phyloP scores from a whole-genome alignment of 2,797 vertebrate species.

The Denticeps clupeoides region DNA sequence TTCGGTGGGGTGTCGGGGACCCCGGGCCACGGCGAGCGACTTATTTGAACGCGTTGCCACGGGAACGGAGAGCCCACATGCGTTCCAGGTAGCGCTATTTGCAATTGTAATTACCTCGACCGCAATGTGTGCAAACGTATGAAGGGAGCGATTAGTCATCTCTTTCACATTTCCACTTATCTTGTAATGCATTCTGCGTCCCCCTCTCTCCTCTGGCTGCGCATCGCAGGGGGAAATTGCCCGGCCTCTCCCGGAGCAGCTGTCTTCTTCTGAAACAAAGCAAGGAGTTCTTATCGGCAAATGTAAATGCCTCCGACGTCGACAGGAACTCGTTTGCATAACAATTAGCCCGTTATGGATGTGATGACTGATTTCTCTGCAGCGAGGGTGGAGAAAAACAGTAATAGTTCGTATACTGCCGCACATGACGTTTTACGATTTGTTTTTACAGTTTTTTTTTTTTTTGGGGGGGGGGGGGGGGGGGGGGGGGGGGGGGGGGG shows the following conservation, averaged over 20 bases:
- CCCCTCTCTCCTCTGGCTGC: not conserved
- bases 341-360: conserved; percentile 6
- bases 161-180: conserved; percentile 53
- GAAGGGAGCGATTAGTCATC: conserved; percentile 52
- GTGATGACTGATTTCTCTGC: conserved; percentile 4
- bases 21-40: conserved; percentile 19
- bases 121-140: conserved; percentile 42
- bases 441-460: not conserved
- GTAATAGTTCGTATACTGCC: not conserved
- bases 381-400: not conserved
- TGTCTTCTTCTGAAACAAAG: conserved; percentile 2
- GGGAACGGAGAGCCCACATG: conserved; percentile 23
- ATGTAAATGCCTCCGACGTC: conserved; percentile 11
- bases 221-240: conserved; percentile 5
- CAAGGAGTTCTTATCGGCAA: conserved; percentile 18
- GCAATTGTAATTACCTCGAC: conserved; percentile 53
- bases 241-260: conserved; percentile 2
- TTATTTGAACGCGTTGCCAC: conserved; percentile 27
- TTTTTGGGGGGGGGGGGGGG: too few relatives aligned
- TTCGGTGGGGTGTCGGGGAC: conserved; percentile 16
- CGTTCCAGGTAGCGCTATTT: conserved; percentile 40
- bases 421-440: too few relatives aligned
- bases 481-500: too few relatives aligned
- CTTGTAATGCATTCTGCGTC: conserved; percentile 42
- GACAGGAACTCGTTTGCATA: conserved; percentile 9